Conservation (phyloP, 1,140 invertebrate species). For the Magallana ariakensis region DNA sequence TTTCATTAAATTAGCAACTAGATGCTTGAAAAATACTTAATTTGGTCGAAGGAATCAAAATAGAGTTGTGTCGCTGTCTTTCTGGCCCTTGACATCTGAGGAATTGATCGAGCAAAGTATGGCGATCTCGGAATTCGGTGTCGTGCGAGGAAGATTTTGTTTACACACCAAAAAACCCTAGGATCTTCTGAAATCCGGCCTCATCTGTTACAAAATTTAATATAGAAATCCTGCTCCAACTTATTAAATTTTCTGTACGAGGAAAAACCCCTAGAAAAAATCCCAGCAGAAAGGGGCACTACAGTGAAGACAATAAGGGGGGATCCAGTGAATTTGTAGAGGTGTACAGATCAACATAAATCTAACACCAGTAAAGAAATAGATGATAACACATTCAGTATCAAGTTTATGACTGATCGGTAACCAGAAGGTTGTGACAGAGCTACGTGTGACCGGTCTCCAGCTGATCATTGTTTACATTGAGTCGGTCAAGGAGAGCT, state of each 20-base stretch:
- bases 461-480: background rate
- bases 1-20: constrained; percentile 39
- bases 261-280: background rate
- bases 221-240: background rate
- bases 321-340: too few species aligned
- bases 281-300: too few species aligned
- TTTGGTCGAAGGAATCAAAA: constrained; percentile 4
- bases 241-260: background rate
- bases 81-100: constrained; percentile 1
- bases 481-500: background rate
- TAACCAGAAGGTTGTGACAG: too few species aligned
- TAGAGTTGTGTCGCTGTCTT: background rate
- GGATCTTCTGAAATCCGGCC: constrained; percentile 18
- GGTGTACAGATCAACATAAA: too few species aligned
- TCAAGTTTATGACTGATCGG: too few species aligned
- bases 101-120: background rate
- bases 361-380: too few species aligned
- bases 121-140: background rate
- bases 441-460: too few species aligned
- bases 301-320: too few species aligned
- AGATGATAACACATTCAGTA: too few species aligned
- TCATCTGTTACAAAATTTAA: constrained; percentile 20
- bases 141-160: constrained; percentile 15
- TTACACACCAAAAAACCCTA: constrained; percentile 3
- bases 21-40: constrained; percentile 34